Conservation (phyloP, 2,797 vertebrate genomes). For the Emydoidea blandingii region DNA sequence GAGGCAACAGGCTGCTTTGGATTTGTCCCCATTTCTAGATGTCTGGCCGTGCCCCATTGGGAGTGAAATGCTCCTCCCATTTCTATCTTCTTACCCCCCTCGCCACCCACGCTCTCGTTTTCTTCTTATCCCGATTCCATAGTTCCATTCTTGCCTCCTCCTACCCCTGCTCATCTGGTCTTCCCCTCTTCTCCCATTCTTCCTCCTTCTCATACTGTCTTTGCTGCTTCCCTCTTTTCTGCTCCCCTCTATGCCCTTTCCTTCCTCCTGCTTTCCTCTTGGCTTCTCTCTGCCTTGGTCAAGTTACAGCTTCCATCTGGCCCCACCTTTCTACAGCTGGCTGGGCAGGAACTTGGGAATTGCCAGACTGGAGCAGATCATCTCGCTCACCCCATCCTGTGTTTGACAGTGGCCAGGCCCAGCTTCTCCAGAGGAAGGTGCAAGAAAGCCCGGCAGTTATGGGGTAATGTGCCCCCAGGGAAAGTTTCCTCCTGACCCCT, state of each 20-base stretch:
- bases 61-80: background rate
- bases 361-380: background rate
- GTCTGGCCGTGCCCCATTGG: background rate
- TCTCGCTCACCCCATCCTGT: too few species aligned
- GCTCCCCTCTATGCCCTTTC: background rate
- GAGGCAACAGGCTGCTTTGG: too few species aligned
- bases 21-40: background rate
- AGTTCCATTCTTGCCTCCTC: background rate
- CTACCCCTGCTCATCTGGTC: background rate
- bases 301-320: background rate
- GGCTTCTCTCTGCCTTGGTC: background rate
- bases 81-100: background rate
- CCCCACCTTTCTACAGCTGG: background rate
- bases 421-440: background rate
- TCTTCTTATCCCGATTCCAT: background rate
- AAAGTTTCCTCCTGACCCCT: background rate
- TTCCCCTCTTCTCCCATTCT: background rate
- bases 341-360: background rate
- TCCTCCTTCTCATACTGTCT: background rate
- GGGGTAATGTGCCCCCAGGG: background rate
- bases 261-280: background rate
- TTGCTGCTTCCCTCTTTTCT: too few species aligned
- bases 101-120: background rate
- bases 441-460: background rate
- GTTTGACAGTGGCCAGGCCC: background rate